A percentile compares a stretch with the other conserved stretches of the same genome.
Conservation (phyloP, 2,113 vertebrate species). For the Corvus cornix region DNA sequence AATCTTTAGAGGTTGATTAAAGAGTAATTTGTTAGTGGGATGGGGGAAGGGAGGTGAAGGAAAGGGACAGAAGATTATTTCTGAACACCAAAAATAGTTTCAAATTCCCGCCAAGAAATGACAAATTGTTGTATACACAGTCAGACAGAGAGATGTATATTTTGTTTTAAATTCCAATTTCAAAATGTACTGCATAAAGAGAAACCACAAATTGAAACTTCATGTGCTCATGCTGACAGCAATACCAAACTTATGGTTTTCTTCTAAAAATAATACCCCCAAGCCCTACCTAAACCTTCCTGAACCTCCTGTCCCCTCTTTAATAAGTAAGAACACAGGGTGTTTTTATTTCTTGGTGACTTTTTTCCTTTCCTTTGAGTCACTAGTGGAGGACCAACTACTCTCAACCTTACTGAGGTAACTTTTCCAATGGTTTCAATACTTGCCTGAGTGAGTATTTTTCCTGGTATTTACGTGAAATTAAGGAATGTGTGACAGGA, state of each 20-base stretch:
- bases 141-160: conserved; percentile 44
- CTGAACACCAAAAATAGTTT: conserved; percentile 56
- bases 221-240: conserved; percentile 27
- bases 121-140: conserved; percentile 45
- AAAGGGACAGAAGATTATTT: conserved; percentile 15
- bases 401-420: not conserved
- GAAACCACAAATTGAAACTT: conserved; percentile 69
- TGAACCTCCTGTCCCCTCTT: not conserved
- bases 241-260: not conserved
- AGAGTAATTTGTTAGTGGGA: not conserved
- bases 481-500: conserved; percentile 14
- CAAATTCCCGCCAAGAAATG: conserved; percentile 48
- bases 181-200: conserved; percentile 28
- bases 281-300: conserved; percentile 13
- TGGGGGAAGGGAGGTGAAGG: not conserved
- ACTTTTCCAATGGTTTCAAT: not conserved
- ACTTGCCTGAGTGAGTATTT: not conserved
- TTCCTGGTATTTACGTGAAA: not conserved
- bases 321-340: not conserved
- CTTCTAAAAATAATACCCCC: conserved; percentile 22
- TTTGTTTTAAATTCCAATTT: conserved; percentile 62
- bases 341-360: not conserved
- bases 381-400: not conserved
- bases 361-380: not conserved
- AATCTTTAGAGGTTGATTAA: conserved; percentile 37